phyloP scores from a whole-genome alignment of 2,797 vertebrate genomes.

The Passerculus sandwichensis region DNA sequence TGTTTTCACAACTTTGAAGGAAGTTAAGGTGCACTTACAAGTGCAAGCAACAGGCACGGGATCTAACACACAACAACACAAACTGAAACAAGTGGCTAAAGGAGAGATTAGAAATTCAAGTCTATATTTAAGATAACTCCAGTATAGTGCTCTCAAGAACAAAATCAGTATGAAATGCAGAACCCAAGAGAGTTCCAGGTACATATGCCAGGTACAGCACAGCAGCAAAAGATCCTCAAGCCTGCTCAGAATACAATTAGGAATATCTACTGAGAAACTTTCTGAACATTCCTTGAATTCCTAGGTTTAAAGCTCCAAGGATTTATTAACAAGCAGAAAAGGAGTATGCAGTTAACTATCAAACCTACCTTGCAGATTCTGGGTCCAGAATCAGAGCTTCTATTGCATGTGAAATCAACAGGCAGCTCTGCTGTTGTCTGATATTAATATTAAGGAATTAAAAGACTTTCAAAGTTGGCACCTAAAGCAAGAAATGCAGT shows the following conservation, averaged over 20 bases:
- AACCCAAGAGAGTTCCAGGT: background rate
- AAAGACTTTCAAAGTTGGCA: slow-evolving; percentile 56
- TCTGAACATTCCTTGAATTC: slow-evolving; percentile 1
- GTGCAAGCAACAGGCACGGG: background rate
- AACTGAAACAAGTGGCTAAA: background rate
- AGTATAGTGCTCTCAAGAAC: background rate
- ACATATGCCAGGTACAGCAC: background rate
- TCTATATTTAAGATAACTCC: background rate
- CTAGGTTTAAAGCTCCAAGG: background rate
- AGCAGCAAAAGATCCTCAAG: background rate
- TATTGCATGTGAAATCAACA: slow-evolving; percentile 93
- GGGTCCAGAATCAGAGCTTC: slow-evolving; percentile 96
- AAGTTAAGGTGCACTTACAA: background rate
- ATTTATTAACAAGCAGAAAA: background rate
- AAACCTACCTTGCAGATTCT: slow-evolving; percentile 89
- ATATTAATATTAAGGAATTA: slow-evolving; percentile 73
- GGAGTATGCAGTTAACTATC: background rate
- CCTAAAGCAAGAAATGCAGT: background rate
- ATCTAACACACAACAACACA: background rate
- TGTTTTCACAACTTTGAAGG: background rate
- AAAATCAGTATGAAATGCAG: background rate
- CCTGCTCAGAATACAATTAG: background rate
- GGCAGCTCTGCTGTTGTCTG: slow-evolving; percentile 97
- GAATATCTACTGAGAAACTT: background rate
- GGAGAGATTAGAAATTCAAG: background rate